Evolutionary conservation across 2,888 invertebrate species (phyloP), one percentile per base, ranked within the genome.

Genomic region (Oxyteleia sp.): DNA sequence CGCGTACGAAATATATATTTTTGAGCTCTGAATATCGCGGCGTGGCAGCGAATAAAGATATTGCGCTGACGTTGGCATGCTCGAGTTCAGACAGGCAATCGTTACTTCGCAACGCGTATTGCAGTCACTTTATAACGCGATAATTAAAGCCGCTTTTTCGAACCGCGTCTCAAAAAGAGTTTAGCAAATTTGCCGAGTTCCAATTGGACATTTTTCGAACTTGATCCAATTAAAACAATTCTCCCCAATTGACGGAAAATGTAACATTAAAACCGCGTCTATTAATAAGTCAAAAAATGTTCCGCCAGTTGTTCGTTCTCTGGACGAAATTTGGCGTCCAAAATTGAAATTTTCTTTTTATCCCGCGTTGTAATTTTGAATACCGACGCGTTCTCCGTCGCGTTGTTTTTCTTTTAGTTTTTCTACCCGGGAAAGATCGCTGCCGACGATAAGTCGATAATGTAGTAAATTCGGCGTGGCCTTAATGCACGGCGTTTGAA

Each of bases 51-150:
- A 75, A 82, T 75, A 74, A 78, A 83, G 78, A 83, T 79, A 83
- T 83, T 83, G 69, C 83, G 78, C 78, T 83, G 72, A 82, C 78
- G 78, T 68, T 63, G 55, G 63, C 78, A 74, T 13, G 78, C 79
- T 72, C 79, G 79, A 74, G 83, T 83, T 74, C 74, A 69, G 72
- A 76, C 76, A 59, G 61, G 43, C 82, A 78, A 76, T 82, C 72
- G 71, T 82, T 78, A 78, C 57, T 82, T 66, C 61, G 78, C 43
- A 43, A 29, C 78, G 61, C 51, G 53, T 61, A 72, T 63, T 64
- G 64, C 78, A 57, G 68, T 78, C 59, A 35, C 20, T 66, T 61
- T 68, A 68, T 81, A 68, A 74, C 35, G 32, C 38, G 74, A 68
- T 63, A 81, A 68, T 81, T 66, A 80, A 80, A 61, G 38, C 45